Conservation (phyloP, 2,797 vertebrate species). For the Acipenser ruthenus region DNA sequence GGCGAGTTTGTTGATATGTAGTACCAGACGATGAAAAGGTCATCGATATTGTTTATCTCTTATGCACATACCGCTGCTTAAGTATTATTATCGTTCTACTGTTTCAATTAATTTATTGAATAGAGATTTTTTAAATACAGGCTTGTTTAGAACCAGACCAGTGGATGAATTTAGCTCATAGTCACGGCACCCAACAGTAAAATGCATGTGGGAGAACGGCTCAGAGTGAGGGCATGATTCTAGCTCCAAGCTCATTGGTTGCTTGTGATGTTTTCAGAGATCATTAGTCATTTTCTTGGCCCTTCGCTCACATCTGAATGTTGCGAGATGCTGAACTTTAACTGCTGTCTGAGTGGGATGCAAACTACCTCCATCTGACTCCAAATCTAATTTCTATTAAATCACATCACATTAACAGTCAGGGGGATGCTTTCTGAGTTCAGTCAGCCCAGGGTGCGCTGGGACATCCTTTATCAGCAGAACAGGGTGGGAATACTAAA, state of each 20-base stretch:
- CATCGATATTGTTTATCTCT: too few relatives aligned
- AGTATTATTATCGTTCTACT: too few relatives aligned
- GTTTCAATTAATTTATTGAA: too few relatives aligned
- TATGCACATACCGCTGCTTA: too few relatives aligned
- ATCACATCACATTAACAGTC: not conserved
- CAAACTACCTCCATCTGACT: constrained; percentile 4
- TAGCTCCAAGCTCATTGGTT: not conserved
- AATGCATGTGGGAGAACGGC: too few relatives aligned
- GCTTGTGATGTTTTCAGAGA: not conserved
- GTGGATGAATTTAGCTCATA: too few relatives aligned
- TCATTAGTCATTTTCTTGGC: not conserved
- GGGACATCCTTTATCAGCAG: not conserved
- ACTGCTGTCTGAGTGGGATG: not conserved
- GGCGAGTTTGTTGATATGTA: too few relatives aligned
- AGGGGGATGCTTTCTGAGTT: not conserved
- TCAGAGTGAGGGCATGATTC: too few relatives aligned
- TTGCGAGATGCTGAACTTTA: not conserved
- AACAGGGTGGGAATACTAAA: not conserved
- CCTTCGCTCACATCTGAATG: constrained; percentile 1
- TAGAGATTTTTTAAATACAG: too few relatives aligned
- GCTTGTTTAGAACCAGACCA: too few relatives aligned
- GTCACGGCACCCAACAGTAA: too few relatives aligned
- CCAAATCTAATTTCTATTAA: not conserved
- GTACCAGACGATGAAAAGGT: too few relatives aligned
- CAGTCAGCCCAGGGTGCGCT: not conserved